phyloP scores from a whole-genome alignment of 1,140 invertebrate species.

The Samia ricini region DNA sequence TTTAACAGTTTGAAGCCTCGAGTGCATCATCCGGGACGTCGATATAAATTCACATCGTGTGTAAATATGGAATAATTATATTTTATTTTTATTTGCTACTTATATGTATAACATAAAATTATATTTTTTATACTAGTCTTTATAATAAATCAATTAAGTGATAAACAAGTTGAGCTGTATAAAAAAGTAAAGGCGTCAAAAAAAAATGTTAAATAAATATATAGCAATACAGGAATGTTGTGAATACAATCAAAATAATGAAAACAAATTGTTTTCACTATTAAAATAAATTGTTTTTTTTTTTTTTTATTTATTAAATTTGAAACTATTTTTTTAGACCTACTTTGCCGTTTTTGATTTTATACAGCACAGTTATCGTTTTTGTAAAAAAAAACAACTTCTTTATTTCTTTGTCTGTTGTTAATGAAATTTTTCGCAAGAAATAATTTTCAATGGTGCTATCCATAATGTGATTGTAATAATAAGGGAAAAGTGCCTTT shows the following conservation, averaged over 20 bases:
- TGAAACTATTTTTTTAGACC: too few species aligned
- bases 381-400: not conserved
- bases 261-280: too few species aligned
- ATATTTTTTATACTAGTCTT: conserved; percentile 26
- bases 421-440: conserved; percentile 10
- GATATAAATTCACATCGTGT: conserved; percentile 11
- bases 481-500: conserved; percentile 20
- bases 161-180: too few species aligned
- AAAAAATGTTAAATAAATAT: too few species aligned
- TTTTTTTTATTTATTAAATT: not conserved
- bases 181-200: not conserved
- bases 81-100: conserved; percentile 22
- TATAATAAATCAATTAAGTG: conserved; percentile 23
- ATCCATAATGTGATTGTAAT: conserved; percentile 22
- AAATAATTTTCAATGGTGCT: conserved; percentile 23
- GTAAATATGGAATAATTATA: conserved; percentile 26
- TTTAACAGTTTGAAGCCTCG: conserved; percentile 37
- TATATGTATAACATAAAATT: not conserved
- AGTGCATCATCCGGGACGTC: conserved; percentile 49
- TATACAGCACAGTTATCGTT: too few species aligned
- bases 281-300: too few species aligned
- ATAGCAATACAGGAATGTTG: too few species aligned
- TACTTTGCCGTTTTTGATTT: too few species aligned
- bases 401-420: not conserved
- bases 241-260: too few species aligned